Base-by-base conservation (phyloP, 1,140 invertebrate genomes). In the Hylaeus anthracinus region DNA sequence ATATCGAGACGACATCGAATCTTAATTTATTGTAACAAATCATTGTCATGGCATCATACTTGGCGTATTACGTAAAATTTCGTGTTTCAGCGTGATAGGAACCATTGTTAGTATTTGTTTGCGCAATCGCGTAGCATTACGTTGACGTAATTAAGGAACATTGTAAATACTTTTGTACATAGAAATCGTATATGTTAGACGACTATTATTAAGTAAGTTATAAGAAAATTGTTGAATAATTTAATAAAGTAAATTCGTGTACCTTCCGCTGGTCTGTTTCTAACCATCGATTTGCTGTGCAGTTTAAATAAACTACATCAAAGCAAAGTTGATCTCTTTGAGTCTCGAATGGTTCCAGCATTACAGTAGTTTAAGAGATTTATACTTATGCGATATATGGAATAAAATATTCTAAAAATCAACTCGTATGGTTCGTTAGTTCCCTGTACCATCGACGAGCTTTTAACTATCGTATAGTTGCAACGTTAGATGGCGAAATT, bases 101-200 rank as follows among this genome's bases (percentile, higher is more conserved):
- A 39, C 41, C 45, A 12, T 14, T 41, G 9, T 9, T n/a, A 61
- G 3, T 53, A 6, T 41, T 39, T 72, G 15, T 39, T 15, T 39
- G 12, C 14, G 37, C 39, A 8, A 45, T 5, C 61, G 39, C 10
- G 5, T 14, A 26, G 12, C 12, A 48, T 60, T 37, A 5, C 8
- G 15, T 45, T 65, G 43, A 56, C 3, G 43, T 48, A 48, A 39
- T 37, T 53, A 12, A 39, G 10, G 15, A 58, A 61, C 43, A 67
- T 53, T 80, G 72, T 80, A 75, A 60, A 80, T 80, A 81, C 26
- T 71, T 77, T 77, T 81, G 73, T 81, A 76, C 12, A 77, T 81
- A 81, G 39, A 39, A 12, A 70, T 26, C 65, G 15, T 61, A 14
- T 48, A 14, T 51, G 15, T 72, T 66, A 51, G 5, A n/a, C 37